Base-by-base conservation (phyloP, 2,888 invertebrate species). In the Andrena bicolor region DNA sequence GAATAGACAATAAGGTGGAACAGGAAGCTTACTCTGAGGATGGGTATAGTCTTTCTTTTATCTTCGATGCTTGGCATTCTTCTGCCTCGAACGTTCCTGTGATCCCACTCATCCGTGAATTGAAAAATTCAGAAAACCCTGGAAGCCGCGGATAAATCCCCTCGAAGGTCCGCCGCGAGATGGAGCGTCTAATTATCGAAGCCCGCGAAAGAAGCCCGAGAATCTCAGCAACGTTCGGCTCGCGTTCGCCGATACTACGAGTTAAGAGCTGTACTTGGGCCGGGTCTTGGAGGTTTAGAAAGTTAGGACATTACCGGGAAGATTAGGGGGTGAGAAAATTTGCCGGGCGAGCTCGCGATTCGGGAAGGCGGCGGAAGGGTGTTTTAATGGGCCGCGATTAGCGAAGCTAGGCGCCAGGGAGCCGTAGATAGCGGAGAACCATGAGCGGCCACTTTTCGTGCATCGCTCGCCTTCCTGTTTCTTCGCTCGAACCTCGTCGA, bases 321-420 rank as follows among this genome's bases (percentile, higher is more conserved):
- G 92, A 90, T 92, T 91, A 90, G 90, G 69, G 88, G 88, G 90
- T 83, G 89, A 89, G 90, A 91, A 92, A 91, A 93, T 92, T 93
- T 90, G 88, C 86, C 86, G 90, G 65, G 84, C 88, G 78, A 85
- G 69, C 71, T 66, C 66, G 75, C 73, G 53, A 56, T 63, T 66
- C 58, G 66, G 85, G 73, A 78, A 80, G 83, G 83, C 80, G 82
- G 82, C 68, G 74, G 90, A 88, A 90, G 91, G 90, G 91, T 84
- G 90, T 90, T 91, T 92, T 93, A 93, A 93, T 93, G 92, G 91
- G 89, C 84, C 85, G 73, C 92, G 92, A 93, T 93, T 93, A 93
- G 93, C 90, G 90, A 89, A 91, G 92, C 90, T 91, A 92, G 93
- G 90, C 93, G 91, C 92, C 88, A 86, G 93, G 93, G 93, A 93